Conservation (phyloP, 2,113 vertebrate species). For the Dicaeum eximium region DNA sequence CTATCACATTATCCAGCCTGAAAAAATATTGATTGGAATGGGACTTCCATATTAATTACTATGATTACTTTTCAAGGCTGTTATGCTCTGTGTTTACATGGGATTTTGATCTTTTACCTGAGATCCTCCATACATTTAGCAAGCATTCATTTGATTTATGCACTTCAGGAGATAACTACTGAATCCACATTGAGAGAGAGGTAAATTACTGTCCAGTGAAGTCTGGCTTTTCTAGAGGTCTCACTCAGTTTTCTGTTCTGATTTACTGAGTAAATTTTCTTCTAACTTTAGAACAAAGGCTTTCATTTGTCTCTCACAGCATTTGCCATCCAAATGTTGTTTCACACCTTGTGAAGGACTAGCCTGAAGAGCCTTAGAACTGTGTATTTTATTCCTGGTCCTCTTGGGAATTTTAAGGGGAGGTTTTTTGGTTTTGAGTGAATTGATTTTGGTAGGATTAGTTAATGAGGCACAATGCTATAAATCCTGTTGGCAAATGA, state of each 20-base stretch:
- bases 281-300: not conserved
- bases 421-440: not conserved
- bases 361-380: not conserved
- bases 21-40: not conserved
- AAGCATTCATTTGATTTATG: not conserved
- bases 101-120: not conserved
- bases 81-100: not conserved
- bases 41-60: not conserved
- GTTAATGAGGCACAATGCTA: not conserved
- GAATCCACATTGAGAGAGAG: not conserved
- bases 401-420: not conserved
- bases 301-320: not conserved
- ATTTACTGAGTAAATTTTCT: not conserved
- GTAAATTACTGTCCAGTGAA: not conserved
- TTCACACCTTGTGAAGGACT: accelerated
- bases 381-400: accelerated
- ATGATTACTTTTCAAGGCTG: not conserved
- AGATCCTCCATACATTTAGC: not conserved
- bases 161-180: not conserved
- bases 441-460: not conserved
- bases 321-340: not conserved
- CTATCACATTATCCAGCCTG: not conserved
- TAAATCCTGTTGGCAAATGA: not conserved
- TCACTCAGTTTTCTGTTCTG: not conserved
- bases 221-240: not conserved